Evolutionary conservation across 1,140 invertebrate genomes (phyloP).

Genomic region (Bombus fervidus): DNA sequence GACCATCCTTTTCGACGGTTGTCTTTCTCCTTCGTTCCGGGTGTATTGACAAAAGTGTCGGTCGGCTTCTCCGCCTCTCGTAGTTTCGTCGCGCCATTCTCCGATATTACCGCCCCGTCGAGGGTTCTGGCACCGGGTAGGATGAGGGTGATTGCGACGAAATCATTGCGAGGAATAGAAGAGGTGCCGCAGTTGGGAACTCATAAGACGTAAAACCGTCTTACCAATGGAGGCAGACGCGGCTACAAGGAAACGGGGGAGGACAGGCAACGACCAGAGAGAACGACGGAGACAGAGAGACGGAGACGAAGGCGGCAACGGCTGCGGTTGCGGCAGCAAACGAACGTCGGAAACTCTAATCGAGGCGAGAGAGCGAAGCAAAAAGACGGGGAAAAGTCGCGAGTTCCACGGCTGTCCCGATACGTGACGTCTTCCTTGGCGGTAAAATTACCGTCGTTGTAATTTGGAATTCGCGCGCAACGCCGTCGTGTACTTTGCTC

Average conservation of each 20-base stretch:
- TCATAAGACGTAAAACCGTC: slow-evolving; percentile 80
- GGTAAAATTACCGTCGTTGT: slow-evolving; percentile 35
- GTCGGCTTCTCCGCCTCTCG: slow-evolving; percentile 70
- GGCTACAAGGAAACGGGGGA: not conserved
- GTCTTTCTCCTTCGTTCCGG: slow-evolving; percentile 52
- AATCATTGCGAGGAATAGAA: slow-evolving; percentile 81
- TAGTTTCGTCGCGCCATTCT: slow-evolving; percentile 78
- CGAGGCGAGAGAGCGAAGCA: slow-evolving; percentile 23
- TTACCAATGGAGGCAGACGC: slow-evolving; percentile 56
- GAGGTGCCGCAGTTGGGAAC: slow-evolving; percentile 80
- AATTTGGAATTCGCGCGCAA: slow-evolving; percentile 42
- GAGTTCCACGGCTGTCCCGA: slow-evolving; percentile 1
- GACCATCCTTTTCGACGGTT: slow-evolving; percentile 54
- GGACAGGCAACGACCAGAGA: not conserved
- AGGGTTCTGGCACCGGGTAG: slow-evolving; percentile 54
- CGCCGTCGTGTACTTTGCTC: not conserved
- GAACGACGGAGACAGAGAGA: not conserved
- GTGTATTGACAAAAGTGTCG: slow-evolving; percentile 83
- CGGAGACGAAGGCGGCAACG: not conserved
- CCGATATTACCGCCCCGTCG: slow-evolving; percentile 80
- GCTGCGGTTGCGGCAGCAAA: slow-evolving; percentile 50
- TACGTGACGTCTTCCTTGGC: slow-evolving; percentile 1
- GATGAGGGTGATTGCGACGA: slow-evolving; percentile 79
- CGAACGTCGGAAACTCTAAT: slow-evolving; percentile 55
- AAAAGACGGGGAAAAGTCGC: not conserved